These are phyloP conservation scores for Hystrix brachyura DNA, from an alignment of 2,113 vertebrate genomes.

Conservation along the genomic window DNA sequence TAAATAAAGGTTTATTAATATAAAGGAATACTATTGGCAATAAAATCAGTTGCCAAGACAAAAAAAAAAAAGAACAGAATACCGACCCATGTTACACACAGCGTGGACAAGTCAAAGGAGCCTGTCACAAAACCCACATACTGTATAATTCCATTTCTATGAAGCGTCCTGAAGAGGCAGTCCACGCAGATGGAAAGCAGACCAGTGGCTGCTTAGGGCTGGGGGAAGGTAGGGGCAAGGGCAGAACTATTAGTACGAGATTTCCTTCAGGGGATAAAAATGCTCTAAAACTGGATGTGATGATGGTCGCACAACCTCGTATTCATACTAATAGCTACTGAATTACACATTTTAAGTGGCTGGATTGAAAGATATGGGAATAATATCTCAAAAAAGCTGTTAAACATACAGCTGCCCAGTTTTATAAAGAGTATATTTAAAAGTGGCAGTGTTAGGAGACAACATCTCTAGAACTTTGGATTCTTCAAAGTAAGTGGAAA, in stretches of 20 bases:
- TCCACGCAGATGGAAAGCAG: accelerated
- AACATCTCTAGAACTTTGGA: background rate
- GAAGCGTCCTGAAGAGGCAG: background rate
- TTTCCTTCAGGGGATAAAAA: background rate
- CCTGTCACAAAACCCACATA: background rate
- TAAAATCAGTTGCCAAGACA: background rate
- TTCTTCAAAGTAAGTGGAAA: background rate
- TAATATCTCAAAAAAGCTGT: background rate
- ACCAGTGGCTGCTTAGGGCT: accelerated
- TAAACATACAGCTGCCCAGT: background rate
- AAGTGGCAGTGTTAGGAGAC: background rate
- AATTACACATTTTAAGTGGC: background rate
- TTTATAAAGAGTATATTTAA: background rate
- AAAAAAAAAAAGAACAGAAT: background rate
- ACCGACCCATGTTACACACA: background rate
- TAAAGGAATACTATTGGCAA: background rate
- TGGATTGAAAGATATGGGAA: background rate
- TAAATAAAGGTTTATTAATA: accelerated
- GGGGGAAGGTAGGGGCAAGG: too few species aligned
- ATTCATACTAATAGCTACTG: background rate
- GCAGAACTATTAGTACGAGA: accelerated
- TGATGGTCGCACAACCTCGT: background rate
- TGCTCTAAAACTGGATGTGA: background rate
- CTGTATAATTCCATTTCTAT: accelerated
- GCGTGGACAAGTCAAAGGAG: background rate